These are phyloP conservation scores for Ctenosaura bakeri DNA, from an alignment of 2,797 vertebrate species.

Conservation along the genomic window DNA sequence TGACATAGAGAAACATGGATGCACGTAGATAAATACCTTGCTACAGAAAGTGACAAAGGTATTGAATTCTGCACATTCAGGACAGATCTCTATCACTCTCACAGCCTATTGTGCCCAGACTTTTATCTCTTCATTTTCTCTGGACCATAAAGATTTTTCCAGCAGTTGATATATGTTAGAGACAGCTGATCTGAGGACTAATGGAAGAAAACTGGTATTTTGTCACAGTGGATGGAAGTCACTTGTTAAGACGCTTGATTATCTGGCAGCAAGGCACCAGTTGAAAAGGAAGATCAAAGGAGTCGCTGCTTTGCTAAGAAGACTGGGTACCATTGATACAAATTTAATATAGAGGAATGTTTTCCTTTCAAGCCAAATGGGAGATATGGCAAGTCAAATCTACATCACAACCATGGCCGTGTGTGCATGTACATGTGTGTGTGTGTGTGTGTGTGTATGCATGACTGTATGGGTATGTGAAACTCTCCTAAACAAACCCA, in stretches of 20 bases:
- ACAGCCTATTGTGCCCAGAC: constrained; percentile 24
- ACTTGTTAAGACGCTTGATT: not conserved
- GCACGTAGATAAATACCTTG: constrained; percentile 6
- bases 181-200: constrained; percentile 30
- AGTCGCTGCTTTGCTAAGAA: constrained; percentile 23
- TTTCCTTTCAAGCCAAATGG: not conserved
- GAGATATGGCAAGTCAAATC: not conserved
- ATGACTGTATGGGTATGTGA: no score
- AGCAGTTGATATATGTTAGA: constrained; percentile 33
- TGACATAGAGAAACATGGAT: not conserved
- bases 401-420: not conserved
- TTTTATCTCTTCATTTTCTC: constrained; percentile 56
- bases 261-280: not conserved
- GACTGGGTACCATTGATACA: constrained; percentile 6
- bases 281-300: not conserved
- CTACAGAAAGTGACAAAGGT: constrained; percentile 43
- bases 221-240: constrained; percentile 39
- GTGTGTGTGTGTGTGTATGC: no score
- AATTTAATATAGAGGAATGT: not conserved
- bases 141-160: not conserved
- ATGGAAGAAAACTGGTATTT: not conserved
- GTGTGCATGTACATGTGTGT: no score
- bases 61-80: constrained; percentile 17
- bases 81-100: constrained; percentile 35
- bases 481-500: no score